Evolutionary conservation across 2,888 invertebrate species (phyloP).

Genomic region (Tipula helvola): DNA sequence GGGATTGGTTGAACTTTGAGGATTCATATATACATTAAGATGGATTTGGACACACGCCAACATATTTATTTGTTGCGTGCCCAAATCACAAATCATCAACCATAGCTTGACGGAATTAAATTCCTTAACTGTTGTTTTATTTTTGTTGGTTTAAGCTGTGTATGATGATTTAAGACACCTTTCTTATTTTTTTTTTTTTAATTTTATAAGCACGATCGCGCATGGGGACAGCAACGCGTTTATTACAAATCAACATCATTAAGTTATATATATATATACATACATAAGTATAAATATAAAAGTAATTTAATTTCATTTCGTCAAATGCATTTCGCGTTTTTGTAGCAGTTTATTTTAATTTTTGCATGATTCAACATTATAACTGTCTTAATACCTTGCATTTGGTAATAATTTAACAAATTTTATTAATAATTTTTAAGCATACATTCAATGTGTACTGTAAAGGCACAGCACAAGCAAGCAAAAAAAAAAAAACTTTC

Average conservation of each 20-base stretch:
- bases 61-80: neutral
- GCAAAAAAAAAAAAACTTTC: neutral
- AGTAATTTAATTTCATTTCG: neutral
- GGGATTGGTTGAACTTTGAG: neutral
- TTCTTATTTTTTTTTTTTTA: neutral
- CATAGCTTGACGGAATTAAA: neutral
- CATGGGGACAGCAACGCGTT: neutral
- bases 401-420: neutral
- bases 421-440: conserved; percentile 8
- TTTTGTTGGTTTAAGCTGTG: neutral
- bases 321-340: neutral
- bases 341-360: neutral
- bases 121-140: neutral
- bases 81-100: neutral
- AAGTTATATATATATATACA: neutral
- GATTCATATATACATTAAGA: neutral
- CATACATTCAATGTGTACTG: neutral
- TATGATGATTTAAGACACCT: neutral
- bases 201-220: neutral
- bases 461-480: neutral
- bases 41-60: neutral
- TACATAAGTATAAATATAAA: neutral
- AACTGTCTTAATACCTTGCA: conserved; percentile 5
- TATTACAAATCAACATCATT: conserved; percentile 4
- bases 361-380: conserved; percentile 8